Evolutionary conservation across 2,888 invertebrate species (phyloP).

Genomic region (Leptinotarsa peninsularis): DNA sequence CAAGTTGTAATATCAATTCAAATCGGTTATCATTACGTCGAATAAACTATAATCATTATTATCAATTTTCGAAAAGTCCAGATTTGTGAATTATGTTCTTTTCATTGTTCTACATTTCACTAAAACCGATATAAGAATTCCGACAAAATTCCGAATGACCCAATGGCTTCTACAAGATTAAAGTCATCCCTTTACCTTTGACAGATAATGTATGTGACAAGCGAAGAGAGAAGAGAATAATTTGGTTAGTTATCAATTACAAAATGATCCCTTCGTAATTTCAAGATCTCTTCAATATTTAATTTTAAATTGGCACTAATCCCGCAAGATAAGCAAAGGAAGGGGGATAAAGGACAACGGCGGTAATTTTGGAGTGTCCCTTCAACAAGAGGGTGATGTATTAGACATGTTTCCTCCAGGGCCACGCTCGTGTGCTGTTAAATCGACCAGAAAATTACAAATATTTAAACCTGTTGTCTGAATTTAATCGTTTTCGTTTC

Average conservation of each 20-base stretch:
- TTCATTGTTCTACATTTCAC: too few species aligned
- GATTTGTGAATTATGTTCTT: too few species aligned
- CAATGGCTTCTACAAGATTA: neutral
- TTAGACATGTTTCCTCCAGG: slow-evolving; percentile 53
- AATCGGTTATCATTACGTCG: too few species aligned
- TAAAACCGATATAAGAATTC: too few species aligned
- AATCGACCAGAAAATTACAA: slow-evolving; percentile 57
- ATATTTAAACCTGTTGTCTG: slow-evolving; percentile 48
- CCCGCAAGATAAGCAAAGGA: slow-evolving; percentile 55
- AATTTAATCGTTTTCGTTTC: slow-evolving; percentile 27
- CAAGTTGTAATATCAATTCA: too few species aligned
- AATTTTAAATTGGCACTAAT: slow-evolving; percentile 61
- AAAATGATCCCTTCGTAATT: slow-evolving; percentile 57
- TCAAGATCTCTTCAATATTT: slow-evolving; percentile 63
- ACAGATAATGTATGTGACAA: slow-evolving; percentile 40
- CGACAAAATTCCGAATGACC: too few species aligned
- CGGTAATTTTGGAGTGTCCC: slow-evolving; percentile 62
- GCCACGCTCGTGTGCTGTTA: slow-evolving; percentile 51
- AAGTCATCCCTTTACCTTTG: slow-evolving; percentile 22
- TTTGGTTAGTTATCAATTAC: slow-evolving; percentile 54
- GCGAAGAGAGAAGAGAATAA: slow-evolving; percentile 38
- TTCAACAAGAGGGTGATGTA: slow-evolving; percentile 55
- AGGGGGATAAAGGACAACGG: slow-evolving; percentile 49
- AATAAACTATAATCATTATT: too few species aligned
- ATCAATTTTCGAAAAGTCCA: too few species aligned